Conservation (phyloP, 2,113 vertebrate genomes). For the Eleginops maclovinus region DNA sequence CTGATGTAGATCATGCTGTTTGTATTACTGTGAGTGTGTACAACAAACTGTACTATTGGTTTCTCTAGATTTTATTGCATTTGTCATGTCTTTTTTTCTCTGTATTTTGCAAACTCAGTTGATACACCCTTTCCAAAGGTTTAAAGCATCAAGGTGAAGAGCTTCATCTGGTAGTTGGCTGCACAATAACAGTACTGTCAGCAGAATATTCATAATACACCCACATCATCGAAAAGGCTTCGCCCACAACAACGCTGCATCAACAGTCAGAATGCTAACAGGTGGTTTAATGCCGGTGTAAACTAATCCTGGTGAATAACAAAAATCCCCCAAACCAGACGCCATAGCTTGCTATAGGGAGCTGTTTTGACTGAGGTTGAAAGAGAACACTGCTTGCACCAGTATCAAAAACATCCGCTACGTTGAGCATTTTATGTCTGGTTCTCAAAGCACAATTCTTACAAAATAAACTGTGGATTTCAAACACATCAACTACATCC, state of each 20-base stretch:
- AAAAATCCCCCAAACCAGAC: background rate
- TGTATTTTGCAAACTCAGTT: constrained; percentile 12
- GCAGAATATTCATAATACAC: constrained; percentile 16
- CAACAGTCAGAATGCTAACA: background rate
- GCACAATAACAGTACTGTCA: constrained; percentile 2
- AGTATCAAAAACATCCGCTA: background rate
- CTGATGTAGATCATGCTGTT: too few relatives aligned
- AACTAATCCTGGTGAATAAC: background rate
- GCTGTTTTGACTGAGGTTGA: background rate
- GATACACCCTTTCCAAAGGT: background rate
- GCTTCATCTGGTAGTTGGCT: background rate
- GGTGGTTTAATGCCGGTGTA: background rate
- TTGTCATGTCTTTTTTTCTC: background rate
- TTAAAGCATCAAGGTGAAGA: constrained; percentile 3
- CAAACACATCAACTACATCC: background rate
- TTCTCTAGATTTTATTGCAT: background rate
- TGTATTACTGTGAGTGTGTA: background rate
- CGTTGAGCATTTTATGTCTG: background rate
- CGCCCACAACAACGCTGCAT: background rate
- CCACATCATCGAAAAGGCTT: constrained; percentile 4
- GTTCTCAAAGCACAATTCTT: background rate
- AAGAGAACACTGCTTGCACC: background rate
- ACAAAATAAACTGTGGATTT: too few relatives aligned
- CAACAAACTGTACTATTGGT: background rate
- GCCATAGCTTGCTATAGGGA: background rate